Conservation (phyloP, 2,888 invertebrate genomes). For the Drosophila niveifrons region DNA sequence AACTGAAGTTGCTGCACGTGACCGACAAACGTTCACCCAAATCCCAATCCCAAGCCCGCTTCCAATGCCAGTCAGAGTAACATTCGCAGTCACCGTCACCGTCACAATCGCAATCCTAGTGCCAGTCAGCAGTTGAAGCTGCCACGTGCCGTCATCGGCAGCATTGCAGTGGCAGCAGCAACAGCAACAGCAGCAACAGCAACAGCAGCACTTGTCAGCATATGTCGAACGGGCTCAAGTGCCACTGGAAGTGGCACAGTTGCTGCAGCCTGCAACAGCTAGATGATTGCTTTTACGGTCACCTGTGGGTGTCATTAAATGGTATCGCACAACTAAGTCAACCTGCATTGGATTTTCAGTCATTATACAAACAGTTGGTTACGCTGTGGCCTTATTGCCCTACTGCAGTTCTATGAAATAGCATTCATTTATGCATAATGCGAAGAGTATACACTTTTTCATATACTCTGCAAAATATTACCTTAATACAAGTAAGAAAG, state of each 20-base stretch:
- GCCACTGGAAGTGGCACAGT: slow-evolving; percentile 55
- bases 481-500: too few species aligned
- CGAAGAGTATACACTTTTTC: too few species aligned
- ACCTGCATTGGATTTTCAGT: slow-evolving; percentile 54
- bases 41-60: slow-evolving; percentile 9
- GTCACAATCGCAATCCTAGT: slow-evolving; percentile 15
- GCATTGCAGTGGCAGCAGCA: neutral
- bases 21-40: slow-evolving; percentile 70
- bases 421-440: neutral
- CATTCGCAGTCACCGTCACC: slow-evolving; percentile 11
- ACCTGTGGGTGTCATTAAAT: slow-evolving; percentile 65
- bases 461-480: neutral
- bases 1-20: slow-evolving; percentile 76
- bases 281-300: slow-evolving; percentile 54
- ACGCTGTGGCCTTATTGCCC: neutral
- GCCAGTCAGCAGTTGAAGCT: slow-evolving; percentile 40
- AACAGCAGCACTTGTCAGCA: slow-evolving; percentile 74
- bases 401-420: neutral
- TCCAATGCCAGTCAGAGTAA: slow-evolving; percentile 17
- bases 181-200: slow-evolving; percentile 18
- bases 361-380: slow-evolving; percentile 38
- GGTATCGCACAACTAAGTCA: slow-evolving; percentile 59
- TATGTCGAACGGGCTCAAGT: slow-evolving; percentile 66
- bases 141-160: slow-evolving; percentile 60
- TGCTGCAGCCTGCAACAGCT: slow-evolving; percentile 27